Percentiles rank a stretch among this genome's conserved stretches.
These are phyloP conservation scores for Nanorana parkeri DNA, from an alignment of 2,113 vertebrate genomes.

Conservation along the genomic window DNA sequence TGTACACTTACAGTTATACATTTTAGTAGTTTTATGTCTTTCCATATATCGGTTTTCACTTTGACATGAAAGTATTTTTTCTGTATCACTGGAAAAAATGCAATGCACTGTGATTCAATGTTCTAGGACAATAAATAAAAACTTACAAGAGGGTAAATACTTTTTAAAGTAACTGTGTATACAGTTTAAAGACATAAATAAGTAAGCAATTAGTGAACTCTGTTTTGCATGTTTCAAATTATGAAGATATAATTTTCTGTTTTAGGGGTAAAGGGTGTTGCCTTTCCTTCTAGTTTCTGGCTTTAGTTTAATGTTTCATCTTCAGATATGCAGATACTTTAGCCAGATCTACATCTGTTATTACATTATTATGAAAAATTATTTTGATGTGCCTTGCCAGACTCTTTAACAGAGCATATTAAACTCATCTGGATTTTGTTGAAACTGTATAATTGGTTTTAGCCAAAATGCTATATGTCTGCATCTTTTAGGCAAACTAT, in stretches of 20 bases:
- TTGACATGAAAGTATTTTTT: neutral
- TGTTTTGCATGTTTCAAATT: conserved; percentile 10
- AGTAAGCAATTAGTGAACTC: neutral
- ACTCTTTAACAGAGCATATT: conserved; percentile 15
- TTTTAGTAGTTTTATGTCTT: no score
- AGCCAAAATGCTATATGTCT: neutral
- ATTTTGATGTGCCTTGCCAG: conserved; percentile 36
- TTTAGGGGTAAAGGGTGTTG: neutral
- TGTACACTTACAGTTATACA: no score
- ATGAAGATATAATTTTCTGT: neutral
- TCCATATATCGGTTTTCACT: no score
- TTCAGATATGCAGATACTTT: conserved; percentile 25
- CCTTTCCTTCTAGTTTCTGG: conserved; percentile 34
- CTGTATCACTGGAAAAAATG: neutral
- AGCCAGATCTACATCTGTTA: conserved; percentile 52
- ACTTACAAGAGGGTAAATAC: no score
- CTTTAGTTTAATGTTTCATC: conserved; percentile 26
- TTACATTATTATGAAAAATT: conserved; percentile 33
- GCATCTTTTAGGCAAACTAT: neutral
- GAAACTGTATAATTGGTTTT: conserved; percentile 20
- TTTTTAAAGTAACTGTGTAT: neutral
- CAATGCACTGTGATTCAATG: neutral
- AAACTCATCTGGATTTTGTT: conserved; percentile 37
- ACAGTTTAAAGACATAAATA: neutral
- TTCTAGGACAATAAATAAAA: no score